These are phyloP conservation scores for Hycleus cichorii DNA, from an alignment of 1,140 invertebrate species.

Conservation along the genomic window DNA sequence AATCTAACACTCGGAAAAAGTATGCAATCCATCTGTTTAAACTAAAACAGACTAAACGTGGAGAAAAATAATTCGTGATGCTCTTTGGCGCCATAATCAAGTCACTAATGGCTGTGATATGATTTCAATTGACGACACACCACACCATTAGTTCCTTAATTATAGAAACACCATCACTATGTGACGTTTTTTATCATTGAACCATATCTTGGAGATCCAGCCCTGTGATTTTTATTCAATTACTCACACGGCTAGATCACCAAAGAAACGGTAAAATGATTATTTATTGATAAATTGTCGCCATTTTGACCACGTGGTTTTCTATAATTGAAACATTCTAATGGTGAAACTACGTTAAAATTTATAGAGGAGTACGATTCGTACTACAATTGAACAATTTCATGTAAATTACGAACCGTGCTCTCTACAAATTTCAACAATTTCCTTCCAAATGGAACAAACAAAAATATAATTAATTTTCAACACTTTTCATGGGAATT, in stretches of 20 bases:
- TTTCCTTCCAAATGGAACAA: no score
- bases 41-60: neutral
- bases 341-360: neutral
- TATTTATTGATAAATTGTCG: neutral
- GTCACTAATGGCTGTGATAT: slow-evolving; percentile 43
- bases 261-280: slow-evolving; percentile 31
- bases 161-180: slow-evolving; percentile 16
- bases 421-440: slow-evolving; percentile 11
- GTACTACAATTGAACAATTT: slow-evolving; percentile 21
- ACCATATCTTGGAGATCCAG: slow-evolving; percentile 32
- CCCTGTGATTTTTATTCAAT: slow-evolving; percentile 25
- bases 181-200: neutral
- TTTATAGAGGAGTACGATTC: slow-evolving; percentile 23
- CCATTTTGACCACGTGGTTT: neutral
- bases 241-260: slow-evolving; percentile 42
- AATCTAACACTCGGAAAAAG: slow-evolving; percentile 36
- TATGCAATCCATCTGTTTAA: slow-evolving; percentile 15
- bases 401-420: slow-evolving; percentile 10
- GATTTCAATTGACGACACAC: slow-evolving; percentile 29
- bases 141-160: slow-evolving; percentile 38
- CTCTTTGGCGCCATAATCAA: slow-evolving; percentile 21
- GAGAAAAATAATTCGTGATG: neutral
- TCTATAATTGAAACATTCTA: neutral
- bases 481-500: slow-evolving; percentile 22
- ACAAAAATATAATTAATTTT: neutral